phyloP scores from a whole-genome alignment of 2,888 invertebrate species.

The Portevinia maculata region DNA sequence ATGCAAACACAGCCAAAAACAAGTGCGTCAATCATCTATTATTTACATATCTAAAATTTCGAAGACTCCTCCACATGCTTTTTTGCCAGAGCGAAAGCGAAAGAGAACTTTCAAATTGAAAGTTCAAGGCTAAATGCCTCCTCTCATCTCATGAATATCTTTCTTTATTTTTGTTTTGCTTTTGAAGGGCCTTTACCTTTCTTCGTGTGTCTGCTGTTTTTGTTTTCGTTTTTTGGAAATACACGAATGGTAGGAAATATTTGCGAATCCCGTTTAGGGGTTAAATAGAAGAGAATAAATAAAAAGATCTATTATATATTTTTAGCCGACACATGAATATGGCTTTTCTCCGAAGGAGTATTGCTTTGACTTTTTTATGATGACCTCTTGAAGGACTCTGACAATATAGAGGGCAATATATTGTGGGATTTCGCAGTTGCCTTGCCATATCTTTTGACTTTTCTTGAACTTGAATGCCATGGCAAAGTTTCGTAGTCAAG shows the following conservation, averaged over 20 bases:
- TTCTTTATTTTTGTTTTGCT: too few relatives aligned
- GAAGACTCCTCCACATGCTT: background rate
- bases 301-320: conserved; percentile 1
- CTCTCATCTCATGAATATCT: conserved; percentile 38
- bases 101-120: conserved; percentile 24
- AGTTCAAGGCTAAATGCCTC: conserved; percentile 35
- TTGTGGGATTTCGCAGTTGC: too few relatives aligned
- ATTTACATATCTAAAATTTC: conserved; percentile 11
- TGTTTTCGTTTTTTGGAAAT: conserved; percentile 10
- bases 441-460: too few relatives aligned
- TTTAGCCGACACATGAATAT: background rate
- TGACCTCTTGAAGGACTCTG: background rate
- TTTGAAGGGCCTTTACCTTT: conserved; percentile 32
- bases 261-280: conserved; percentile 35
- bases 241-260: conserved; percentile 18
- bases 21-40: conserved; percentile 29
- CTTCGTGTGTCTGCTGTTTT: conserved; percentile 27
- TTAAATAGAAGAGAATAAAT: conserved; percentile 2
- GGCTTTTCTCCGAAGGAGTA: too few relatives aligned
- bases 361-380: background rate
- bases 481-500: too few relatives aligned
- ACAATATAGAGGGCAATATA: too few relatives aligned
- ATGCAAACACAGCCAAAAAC: background rate
- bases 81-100: too few relatives aligned
- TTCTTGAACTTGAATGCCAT: too few relatives aligned